A percentile compares a stretch with the other conserved stretches of the same genome.
Conservation (phyloP, 2,113 vertebrate species). For the Lagopus muta region DNA sequence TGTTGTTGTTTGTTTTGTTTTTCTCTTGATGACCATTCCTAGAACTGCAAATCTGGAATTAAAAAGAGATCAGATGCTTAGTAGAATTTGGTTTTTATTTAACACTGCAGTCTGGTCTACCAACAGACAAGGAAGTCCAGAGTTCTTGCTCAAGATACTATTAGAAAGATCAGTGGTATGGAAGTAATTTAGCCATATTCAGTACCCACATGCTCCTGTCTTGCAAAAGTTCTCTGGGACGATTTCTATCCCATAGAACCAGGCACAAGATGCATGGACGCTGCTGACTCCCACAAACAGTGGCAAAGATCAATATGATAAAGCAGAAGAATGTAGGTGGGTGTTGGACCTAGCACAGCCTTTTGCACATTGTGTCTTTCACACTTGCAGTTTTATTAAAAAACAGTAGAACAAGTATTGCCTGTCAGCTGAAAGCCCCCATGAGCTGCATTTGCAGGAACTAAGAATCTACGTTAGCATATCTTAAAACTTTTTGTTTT, state of each 20-base stretch:
- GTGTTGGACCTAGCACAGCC: neutral
- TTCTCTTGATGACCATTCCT: neutral
- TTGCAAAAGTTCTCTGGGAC: neutral
- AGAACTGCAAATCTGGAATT: neutral
- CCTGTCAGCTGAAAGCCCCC: neutral
- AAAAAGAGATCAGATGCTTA: neutral
- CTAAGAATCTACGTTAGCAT: neutral
- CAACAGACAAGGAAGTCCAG: neutral
- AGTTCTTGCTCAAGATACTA: neutral
- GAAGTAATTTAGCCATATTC: neutral
- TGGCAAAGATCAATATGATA: neutral
- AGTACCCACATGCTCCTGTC: neutral
- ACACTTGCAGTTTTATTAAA: neutral
- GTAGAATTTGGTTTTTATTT: neutral
- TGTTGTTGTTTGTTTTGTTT: neutral
- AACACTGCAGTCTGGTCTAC: rapidly evolving
- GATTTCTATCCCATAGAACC: neutral
- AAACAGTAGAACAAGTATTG: neutral
- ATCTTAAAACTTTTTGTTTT: neutral
- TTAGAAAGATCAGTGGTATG: neutral
- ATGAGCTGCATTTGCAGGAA: neutral
- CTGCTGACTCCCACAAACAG: neutral
- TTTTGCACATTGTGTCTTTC: neutral
- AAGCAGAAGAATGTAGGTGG: neutral
- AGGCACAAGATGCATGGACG: neutral